Evolutionary conservation across 2,888 invertebrate species (phyloP).

Genomic region (Melieria crassipennis): DNA sequence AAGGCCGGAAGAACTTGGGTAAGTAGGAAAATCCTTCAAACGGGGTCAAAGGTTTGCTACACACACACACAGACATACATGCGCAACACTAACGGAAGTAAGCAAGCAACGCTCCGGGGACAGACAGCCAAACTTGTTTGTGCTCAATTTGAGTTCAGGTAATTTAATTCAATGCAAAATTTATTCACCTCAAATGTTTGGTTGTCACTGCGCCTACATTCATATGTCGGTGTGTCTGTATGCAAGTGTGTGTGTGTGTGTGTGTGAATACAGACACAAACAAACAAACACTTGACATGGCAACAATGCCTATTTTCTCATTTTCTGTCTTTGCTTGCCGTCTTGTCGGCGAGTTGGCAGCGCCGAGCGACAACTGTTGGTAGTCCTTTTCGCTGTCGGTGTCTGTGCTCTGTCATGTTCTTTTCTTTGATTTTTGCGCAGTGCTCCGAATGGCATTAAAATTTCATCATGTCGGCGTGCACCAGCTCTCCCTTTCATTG

Average conservation of each 20-base stretch:
- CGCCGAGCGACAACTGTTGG: neutral
- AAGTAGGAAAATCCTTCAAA: no score
- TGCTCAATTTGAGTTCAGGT: conserved; percentile 33
- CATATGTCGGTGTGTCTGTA: neutral
- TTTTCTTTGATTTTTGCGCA: conserved; percentile 14
- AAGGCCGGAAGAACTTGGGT: no score
- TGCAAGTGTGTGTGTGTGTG: neutral
- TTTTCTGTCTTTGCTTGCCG: neutral
- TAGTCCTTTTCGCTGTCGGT: no score
- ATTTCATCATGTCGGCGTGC: neutral
- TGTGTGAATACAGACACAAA: neutral
- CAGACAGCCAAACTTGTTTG: conserved; percentile 30
- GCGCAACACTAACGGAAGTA: neutral
- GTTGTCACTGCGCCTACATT: conserved; percentile 5
- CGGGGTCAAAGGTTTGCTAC: neutral
- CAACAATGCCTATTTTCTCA: neutral
- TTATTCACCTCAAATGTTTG: conserved; percentile 22
- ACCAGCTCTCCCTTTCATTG: neutral
- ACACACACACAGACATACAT: neutral
- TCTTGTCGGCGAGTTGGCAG: neutral
- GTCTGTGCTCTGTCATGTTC: neutral
- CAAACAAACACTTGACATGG: neutral
- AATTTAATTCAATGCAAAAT: conserved; percentile 32
- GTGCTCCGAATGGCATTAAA: neutral
- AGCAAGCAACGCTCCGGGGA: neutral